Evolutionary conservation across 64 coral and sea anemone genomes (phyloP), one percentile per base, ranked within the genome.

Genomic region (Trachythela sp.): DNA sequence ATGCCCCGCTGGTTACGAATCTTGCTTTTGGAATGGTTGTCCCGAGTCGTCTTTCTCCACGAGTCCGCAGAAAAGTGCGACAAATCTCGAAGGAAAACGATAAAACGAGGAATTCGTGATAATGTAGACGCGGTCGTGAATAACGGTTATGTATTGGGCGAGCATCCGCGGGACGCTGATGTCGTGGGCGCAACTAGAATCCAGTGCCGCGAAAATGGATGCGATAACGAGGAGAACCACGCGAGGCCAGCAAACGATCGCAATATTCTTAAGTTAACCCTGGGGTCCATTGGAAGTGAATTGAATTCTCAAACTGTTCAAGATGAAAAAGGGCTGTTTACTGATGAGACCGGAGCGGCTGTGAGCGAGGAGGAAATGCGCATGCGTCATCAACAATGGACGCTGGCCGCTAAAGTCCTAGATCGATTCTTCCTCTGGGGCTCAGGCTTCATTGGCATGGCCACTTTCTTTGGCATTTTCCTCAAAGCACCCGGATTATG

Each of bases 341-440:
- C 56, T 31, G 94, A 86, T 13, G 94, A 95, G 70, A 92, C 92
- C 84, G 94, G 94, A 20, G 90, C 92, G 52, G 50, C 72, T 17
- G 71, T 95, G 1, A 85, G 51, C 11, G 94, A 92, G 26, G 59
- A 92, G n/a, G 94, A 95, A 14, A 40, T 95, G 17, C 70, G 80
- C 27, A 20, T 95, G 10, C 56, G 94, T 11, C 54, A 95, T 6
- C 92, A 91, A 91, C 87, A 95, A 37, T 95, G 94, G 94, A 84
- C 77, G 54, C 51, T 90, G 41, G 91, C 94, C 31, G 88, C 91
- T 2, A 84, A 88, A 39, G 92, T 95, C 42, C 88, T 95, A 26
- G 94, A 95, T 54, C 84, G 91, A 30, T 54, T 90, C 13, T 90
- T 93, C 39, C 87, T 95, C 22, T 95, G 91, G 94, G 17, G 93